These are phyloP conservation scores for Agrotis ipsilon DNA, from an alignment of 2,888 invertebrate genomes.

Conservation along the genomic window DNA sequence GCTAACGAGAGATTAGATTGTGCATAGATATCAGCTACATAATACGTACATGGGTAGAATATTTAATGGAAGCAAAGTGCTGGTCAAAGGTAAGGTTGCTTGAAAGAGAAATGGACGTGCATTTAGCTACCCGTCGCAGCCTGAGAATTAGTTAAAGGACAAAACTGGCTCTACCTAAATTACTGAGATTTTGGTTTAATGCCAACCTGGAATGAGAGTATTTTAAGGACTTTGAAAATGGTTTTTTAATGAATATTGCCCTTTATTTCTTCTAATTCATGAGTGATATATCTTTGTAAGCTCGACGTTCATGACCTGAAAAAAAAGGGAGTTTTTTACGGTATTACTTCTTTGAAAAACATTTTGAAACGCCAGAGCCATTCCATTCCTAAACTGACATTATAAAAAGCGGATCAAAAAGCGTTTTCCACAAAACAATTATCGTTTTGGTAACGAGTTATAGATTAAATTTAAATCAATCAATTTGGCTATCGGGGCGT, in stretches of 20 bases:
- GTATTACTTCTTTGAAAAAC: neutral
- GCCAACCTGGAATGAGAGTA: neutral
- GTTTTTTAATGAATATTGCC: neutral
- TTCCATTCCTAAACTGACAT: neutral
- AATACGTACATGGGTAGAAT: neutral
- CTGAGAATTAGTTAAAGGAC: neutral
- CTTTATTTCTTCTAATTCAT: neutral
- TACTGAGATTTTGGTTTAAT: neutral
- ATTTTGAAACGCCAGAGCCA: neutral
- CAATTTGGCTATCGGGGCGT: conserved; percentile 17
- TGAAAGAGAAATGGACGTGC: neutral
- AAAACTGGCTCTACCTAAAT: neutral
- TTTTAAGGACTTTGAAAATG: neutral
- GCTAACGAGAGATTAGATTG: conserved; percentile 37
- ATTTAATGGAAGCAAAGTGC: neutral
- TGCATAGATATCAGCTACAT: neutral
- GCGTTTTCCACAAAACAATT: conserved; percentile 12
- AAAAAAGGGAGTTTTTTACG: neutral
- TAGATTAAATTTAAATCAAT: conserved; percentile 26
- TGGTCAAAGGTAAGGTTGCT: conserved; percentile 2
- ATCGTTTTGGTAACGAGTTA: conserved; percentile 13
- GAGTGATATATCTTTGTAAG: neutral
- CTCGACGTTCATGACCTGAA: too few relatives aligned
- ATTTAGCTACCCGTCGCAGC: neutral
- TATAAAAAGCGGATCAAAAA: neutral